Evolutionary conservation across 2,888 invertebrate species (phyloP), one percentile per base, ranked within the genome.

Genomic region (Drosophila rellima): DNA sequence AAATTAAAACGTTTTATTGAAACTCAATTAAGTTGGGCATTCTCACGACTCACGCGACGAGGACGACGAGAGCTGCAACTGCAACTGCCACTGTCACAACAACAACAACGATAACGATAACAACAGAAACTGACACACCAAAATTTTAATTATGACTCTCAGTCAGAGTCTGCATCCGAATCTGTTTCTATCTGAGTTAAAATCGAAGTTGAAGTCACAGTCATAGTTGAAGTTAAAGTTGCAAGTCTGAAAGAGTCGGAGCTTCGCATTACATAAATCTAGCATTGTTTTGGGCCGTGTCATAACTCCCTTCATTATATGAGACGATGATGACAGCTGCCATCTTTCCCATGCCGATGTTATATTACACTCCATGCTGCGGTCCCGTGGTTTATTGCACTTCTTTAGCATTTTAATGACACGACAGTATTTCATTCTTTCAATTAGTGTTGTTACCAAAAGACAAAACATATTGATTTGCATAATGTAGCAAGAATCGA

Each of bases 1-100:
- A 86, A 86, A 83, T 79, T 86, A 80, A 83, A 83, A 82, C 82
- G 80, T 83, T 83, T 86, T 83, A 83, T 83, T 86, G 83, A 83
- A 86, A 83, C 82, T 83, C 87, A 86, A 83, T 83, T 83, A 83
- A 82, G 74, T 83, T 71, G 79, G 68, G 68, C 70, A 86, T 86
- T 83, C 87, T 86, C 87, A 83, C 80, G 84, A 44, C 74, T 51
- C 63, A 69, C 72, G 65, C 67, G 62, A 62, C 52, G 62, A 35
- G 47, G 23, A 29, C 29, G 23, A 40, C 50, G 15, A 18, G 29
- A 42, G 52, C 26, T 42, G 50, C 61, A 63, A 56, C 56, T 51
- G 31, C 62, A 35, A 8, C 42, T 33, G 26, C 26, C 26, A 26
- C 26, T 26, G 26, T 26, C 35, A 56, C 45, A 40, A 51, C 69